Base-by-base conservation (phyloP, 2,113 vertebrate species). In the Erinaceus europaeus region DNA sequence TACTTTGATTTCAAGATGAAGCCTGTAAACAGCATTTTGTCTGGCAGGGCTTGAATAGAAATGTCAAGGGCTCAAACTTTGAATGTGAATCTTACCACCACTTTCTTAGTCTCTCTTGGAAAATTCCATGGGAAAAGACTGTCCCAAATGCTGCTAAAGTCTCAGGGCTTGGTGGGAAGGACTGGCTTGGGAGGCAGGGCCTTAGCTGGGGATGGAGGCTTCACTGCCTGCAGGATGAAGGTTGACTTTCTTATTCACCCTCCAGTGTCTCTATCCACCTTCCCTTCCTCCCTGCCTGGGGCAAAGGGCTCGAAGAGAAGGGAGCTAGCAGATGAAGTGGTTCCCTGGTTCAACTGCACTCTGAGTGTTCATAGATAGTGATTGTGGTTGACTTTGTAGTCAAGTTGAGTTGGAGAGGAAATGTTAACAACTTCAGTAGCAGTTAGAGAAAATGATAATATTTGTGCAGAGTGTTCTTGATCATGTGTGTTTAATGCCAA, bases 1-100 rank as follows among this genome's bases (percentile, higher is more conserved):
- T 69, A 13, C 27, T 15, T 91, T 90, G 92, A 48, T 50, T 76
- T 72, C 67, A 17, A 62, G 84, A 91, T 84, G n/a, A 93, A 94
- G 73, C 32, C 46, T 0, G 5, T 84, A 79, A 93, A 48, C 55
- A 68, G 4, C 53, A 46, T 73, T 82, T 36, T 52, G 15, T 80
- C 21, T 69, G 72, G 38, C 36, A n/a, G 32, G 64, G 34, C 53
- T 36, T 61, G 50, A 71, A 88, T 88, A 83, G 93, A 95, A 95
- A 44, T 89, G 13, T 78, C 34, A 88, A 48, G 34, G 50, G 14
- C 62, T 88, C 67, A 82, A 68, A 71, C 20, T 86, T 91, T 67
- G 55, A 68, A 81, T n/a, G n/a, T 38, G 68, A 68, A 81, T 67
- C 73, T 67, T 91, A 86, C 57, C 55, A 38, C 64, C 17, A 10